Percentiles rank a stretch among this genome's conserved stretches.
Evolutionary conservation across 2,888 invertebrate species (phyloP).

Genomic region (Pachymerium ferrugineum): DNA sequence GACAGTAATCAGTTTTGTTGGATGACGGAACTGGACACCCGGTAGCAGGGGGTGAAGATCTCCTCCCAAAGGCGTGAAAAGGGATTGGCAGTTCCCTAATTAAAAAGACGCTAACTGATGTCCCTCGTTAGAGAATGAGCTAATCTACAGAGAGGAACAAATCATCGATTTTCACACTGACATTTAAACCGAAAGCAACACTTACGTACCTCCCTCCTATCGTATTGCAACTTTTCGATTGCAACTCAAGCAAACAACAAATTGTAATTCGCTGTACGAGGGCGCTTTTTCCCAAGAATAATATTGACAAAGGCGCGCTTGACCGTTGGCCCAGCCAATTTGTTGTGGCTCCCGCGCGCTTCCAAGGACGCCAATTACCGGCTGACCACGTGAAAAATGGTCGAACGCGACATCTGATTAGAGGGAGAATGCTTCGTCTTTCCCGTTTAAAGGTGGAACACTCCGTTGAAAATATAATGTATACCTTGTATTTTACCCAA

Average conservation of each 20-base stretch:
- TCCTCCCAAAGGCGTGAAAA: slow-evolving; percentile 17
- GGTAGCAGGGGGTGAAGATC: not conserved
- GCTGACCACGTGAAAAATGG: slow-evolving; percentile 17
- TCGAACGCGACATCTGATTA: slow-evolving; percentile 9
- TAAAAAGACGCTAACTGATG: slow-evolving; percentile 6
- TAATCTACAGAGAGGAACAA: not conserved
- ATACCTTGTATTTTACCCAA: too few species aligned
- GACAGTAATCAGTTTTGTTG: not conserved
- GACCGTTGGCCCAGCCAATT: slow-evolving; percentile 16
- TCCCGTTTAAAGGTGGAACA: not conserved
- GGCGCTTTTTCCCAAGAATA: slow-evolving; percentile 9
- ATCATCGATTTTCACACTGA: not conserved
- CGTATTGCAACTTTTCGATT: slow-evolving; percentile 11
- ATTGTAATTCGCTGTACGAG: not conserved
- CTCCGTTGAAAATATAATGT: too few species aligned
- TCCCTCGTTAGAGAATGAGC: not conserved
- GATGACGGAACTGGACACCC: slow-evolving; percentile 13
- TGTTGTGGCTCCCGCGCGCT: slow-evolving; percentile 16
- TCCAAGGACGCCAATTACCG: slow-evolving; percentile 17
- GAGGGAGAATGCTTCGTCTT: not conserved
- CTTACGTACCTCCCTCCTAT: too few species aligned
- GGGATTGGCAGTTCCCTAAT: slow-evolving; percentile 7
- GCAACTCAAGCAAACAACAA: slow-evolving; percentile 1
- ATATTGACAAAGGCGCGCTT: slow-evolving; percentile 8
- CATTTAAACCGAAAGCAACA: not conserved